Evolutionary conservation across 23 tunicate genomes (phyloP), one percentile per base, ranked within the genome.

Genomic region (Ascidia mentula): DNA sequence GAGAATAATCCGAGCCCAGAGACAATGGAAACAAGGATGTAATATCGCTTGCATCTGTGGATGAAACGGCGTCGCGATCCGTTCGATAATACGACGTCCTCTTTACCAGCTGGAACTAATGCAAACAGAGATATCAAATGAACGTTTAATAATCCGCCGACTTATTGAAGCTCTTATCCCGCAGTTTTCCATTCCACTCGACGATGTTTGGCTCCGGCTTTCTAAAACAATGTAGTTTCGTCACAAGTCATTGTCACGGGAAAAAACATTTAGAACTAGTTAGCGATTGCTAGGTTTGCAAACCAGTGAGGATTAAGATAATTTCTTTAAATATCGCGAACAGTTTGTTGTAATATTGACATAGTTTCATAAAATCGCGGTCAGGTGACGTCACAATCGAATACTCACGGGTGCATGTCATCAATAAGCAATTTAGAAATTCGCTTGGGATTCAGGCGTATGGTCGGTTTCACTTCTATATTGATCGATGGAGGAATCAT

Each of bases 121-220:
- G 65, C 65, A 53, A 53, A 53, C 65, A 53, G 28, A 53, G 65
- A 53, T 53, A 53, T 53, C 65, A 26, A 53, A 53, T 53, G 65
- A 53, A 26, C 4, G 65, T 9, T 53, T 53, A 53, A 53, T 53
- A 53, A 20, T 53, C 65, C 1, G 65, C 65, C 28, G 65, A 9
- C 65, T 53, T 53, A 53, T 53, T 53, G 65, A 53, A 20, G 65
- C 24, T 28, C 28, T 20, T 53, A 53, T 53, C 65, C 65, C 65
- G 65, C 65, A 20, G 65, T 3, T 53, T 53, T 9, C 65, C 24
- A 53, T 20, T 53, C 65, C 65, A 28, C 13, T 28, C 65, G 65
- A 20, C 65, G 2, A 5, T n/a, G n/a, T n/a, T n/a, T n/a, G n/a
- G n/a, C n/a, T n/a, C n/a, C n/a, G n/a, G n/a, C n/a, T n/a, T n/a